These are phyloP conservation scores for Dinocampus coccinellae DNA, from an alignment of 2,888 invertebrate species.

Conservation along the genomic window DNA sequence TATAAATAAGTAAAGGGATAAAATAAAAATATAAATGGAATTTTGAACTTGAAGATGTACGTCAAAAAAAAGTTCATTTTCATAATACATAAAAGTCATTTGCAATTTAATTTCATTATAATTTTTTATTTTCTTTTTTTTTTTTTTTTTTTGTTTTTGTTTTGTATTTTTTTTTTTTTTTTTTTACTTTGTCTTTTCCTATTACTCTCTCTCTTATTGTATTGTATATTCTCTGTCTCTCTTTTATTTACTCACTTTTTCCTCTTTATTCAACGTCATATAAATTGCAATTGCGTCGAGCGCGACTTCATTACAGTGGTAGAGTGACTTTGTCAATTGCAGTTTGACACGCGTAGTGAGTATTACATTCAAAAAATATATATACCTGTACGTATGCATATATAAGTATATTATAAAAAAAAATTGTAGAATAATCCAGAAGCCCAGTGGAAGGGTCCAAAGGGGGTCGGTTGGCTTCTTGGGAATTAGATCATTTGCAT, in stretches of 20 bases:
- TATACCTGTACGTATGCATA: slow-evolving; percentile 35
- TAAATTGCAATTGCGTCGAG: slow-evolving; percentile 18
- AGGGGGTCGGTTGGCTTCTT: too few relatives aligned
- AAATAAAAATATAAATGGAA: too few relatives aligned
- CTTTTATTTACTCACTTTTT: not conserved
- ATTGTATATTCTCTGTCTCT: too few relatives aligned
- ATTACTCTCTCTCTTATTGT: not conserved
- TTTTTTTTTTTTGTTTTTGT: not conserved
- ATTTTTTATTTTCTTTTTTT: not conserved
- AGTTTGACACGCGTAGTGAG: slow-evolving; percentile 34
- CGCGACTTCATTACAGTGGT: slow-evolving; percentile 30
- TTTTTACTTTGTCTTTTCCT: not conserved
- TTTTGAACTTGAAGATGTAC: too few relatives aligned
- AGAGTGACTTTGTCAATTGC: slow-evolving; percentile 40
- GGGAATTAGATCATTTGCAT: slow-evolving; percentile 60
- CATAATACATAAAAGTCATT: not conserved
- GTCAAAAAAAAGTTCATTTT: not conserved
- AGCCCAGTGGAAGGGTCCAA: slow-evolving; percentile 47
- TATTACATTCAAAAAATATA: slow-evolving; percentile 9
- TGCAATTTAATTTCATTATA: not conserved
- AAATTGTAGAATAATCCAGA: slow-evolving; percentile 42
- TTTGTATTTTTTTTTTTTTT: too few relatives aligned
- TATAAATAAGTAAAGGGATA: not conserved
- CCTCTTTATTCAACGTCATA: not conserved
- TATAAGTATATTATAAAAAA: slow-evolving; percentile 43